Evolutionary conservation across 2,888 invertebrate genomes (phyloP).

Genomic region (Eristalis intricaria): DNA sequence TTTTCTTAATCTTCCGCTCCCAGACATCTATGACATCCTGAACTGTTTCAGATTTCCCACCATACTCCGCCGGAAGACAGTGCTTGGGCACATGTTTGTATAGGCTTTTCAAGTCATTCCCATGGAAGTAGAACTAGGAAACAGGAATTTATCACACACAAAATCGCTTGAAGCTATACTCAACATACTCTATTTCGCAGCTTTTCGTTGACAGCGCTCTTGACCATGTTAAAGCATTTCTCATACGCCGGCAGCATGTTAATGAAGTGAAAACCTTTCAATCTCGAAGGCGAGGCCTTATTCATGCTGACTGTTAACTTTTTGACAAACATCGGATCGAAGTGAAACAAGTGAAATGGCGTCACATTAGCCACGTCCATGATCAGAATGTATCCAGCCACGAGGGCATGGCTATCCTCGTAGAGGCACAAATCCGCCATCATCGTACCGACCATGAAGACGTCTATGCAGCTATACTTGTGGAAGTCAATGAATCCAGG

Average conservation of each 20-base stretch:
- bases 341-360: conserved; percentile 82
- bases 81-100: conserved; percentile 83
- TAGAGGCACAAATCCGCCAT: conserved; percentile 83
- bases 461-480: conserved; percentile 79
- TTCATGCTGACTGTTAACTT: conserved; percentile 82
- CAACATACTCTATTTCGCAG: conserved; percentile 83
- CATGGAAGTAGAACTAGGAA: conserved; percentile 83
- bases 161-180: neutral
- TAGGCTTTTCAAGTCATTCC: conserved; percentile 82
- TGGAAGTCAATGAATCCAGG: conserved; percentile 80
- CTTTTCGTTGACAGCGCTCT: conserved; percentile 84
- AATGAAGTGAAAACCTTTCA: conserved; percentile 83
- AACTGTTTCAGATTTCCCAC: conserved; percentile 81
- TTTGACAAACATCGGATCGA: conserved; percentile 82
- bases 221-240: conserved; percentile 83
- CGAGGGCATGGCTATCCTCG: conserved; percentile 83
- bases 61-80: conserved; percentile 85
- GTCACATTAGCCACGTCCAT: conserved; percentile 83
- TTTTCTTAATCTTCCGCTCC: conserved; percentile 52
- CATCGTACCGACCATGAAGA: conserved; percentile 83
- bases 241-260: conserved; percentile 84
- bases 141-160: neutral
- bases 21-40: conserved; percentile 34
- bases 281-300: conserved; percentile 83
- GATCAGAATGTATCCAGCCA: conserved; percentile 82